Evolutionary conservation across 2,888 invertebrate genomes (phyloP), one percentile per base, ranked within the genome.

Genomic region (Ornithoptera priamus): DNA sequence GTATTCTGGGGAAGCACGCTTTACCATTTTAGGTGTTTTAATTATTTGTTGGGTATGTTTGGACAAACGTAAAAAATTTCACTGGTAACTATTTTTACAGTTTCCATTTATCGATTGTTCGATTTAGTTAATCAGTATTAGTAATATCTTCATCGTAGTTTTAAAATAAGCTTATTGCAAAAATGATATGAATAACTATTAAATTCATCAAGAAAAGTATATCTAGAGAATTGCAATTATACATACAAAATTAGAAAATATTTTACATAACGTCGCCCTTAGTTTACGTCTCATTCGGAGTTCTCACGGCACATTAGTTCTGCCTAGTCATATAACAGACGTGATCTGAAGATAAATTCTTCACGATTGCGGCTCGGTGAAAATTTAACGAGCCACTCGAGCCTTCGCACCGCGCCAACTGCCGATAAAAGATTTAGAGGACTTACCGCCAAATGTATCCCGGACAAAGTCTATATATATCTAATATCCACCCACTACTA

Each of bases 361-460:
- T 73, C 75, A 75, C 75, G 74, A 79, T 75, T 75, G 76, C 72
- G 77, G 74, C 75, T 73, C 75, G 75, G 77, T 80, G 77, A 81
- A 82, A 82, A 79, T 82, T 82, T 79, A 80, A 82, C 78, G 78
- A 80, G 77, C 72, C 75, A 75, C 80, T 76, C 73, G 71, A 78
- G 72, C 46, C 62, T 65, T 72, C 77, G 75, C 73, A 73, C 74
- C 78, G 75, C 72, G 76, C 75, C 78, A 80, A 85, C 80, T 77
- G 79, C 76, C 82, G 79, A 81, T 86, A 85, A 86, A 87, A 84
- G 79, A 81, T 86, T 85, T 85, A 85, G 85, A 82, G 80, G 82
- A 79, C 76, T 74, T 77, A 78, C 75, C 77, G 75, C 77, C 78
- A 76, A 76, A 82, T 78, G 81, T 85, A 81, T 85, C 80, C 82